A percentile compares a stretch with the other conserved stretches of the same genome.
These are phyloP conservation scores for Araneus ventricosus DNA, from an alignment of 1,140 invertebrate species.

Conservation along the genomic window DNA sequence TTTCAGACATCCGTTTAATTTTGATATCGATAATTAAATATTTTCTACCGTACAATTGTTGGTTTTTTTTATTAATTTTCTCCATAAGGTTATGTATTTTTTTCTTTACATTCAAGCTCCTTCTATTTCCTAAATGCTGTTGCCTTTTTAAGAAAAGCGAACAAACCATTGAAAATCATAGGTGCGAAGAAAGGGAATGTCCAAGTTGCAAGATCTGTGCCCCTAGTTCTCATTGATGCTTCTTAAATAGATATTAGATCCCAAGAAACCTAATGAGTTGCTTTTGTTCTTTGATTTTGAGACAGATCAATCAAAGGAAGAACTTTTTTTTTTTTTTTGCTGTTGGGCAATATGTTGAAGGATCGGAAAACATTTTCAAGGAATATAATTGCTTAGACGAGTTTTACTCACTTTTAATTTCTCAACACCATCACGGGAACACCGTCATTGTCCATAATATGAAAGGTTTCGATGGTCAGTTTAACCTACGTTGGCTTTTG, in stretches of 20 bases:
- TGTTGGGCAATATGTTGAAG: neutral
- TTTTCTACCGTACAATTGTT: neutral
- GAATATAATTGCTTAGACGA: neutral
- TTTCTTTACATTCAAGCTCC: neutral
- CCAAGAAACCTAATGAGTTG: too few relatives aligned
- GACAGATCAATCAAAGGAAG: neutral
- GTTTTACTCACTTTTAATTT: slow-evolving; percentile 42
- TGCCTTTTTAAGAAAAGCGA: neutral
- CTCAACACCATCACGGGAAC: neutral
- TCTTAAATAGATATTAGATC: too few relatives aligned
- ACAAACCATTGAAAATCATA: neutral
- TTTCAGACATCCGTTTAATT: too few relatives aligned
- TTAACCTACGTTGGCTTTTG: slow-evolving; percentile 44
- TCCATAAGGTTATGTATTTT: neutral
- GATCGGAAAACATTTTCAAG: neutral
- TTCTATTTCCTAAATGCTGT: neutral
- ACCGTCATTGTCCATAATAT: slow-evolving; percentile 62
- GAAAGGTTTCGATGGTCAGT: slow-evolving; percentile 67
- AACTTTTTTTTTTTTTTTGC: slow-evolving; percentile 50
- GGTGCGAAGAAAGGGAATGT: neutral
- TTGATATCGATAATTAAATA: neutral
- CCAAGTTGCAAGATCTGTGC: too few relatives aligned
- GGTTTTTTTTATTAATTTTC: neutral
- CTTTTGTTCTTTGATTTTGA: too few relatives aligned
- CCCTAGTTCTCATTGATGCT: too few relatives aligned